These are phyloP conservation scores for Anomalospiza imberbis DNA, from an alignment of 2,797 vertebrate genomes.

Conservation along the genomic window DNA sequence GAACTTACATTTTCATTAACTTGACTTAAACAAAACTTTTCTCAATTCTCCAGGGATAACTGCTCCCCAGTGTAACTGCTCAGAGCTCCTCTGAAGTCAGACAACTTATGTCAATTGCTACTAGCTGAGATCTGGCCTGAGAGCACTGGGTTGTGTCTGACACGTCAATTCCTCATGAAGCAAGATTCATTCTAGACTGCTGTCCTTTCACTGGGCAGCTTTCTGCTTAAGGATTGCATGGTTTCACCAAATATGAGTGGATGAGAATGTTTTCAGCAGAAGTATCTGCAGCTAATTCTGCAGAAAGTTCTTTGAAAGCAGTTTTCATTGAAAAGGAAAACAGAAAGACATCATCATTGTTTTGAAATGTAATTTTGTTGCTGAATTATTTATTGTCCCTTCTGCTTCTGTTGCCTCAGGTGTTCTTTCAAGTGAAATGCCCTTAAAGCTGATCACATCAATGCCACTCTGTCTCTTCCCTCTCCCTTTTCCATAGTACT, in stretches of 20 bases:
- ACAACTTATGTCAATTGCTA: neutral
- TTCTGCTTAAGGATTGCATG: neutral
- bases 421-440: constrained; percentile 45
- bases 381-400: constrained; percentile 62
- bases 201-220: neutral
- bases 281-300: neutral
- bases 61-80: neutral
- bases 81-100: neutral
- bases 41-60: neutral
- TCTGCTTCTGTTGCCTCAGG: constrained; percentile 42
- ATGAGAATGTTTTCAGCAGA: neutral
- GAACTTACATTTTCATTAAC: constrained; percentile 38
- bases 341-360: neutral
- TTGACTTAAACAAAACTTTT: constrained; percentile 28
- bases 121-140: neutral
- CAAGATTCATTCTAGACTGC: neutral
- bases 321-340: neutral
- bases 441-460: constrained; percentile 48
- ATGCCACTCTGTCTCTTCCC: neutral
- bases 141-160: neutral
- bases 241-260: neutral
- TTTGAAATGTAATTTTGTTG: constrained; percentile 45
- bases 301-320: neutral
- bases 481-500: neutral
- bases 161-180: neutral